Conservation (phyloP, 92 coral and sea anemone species). For the Parazoanthus darwini region DNA sequence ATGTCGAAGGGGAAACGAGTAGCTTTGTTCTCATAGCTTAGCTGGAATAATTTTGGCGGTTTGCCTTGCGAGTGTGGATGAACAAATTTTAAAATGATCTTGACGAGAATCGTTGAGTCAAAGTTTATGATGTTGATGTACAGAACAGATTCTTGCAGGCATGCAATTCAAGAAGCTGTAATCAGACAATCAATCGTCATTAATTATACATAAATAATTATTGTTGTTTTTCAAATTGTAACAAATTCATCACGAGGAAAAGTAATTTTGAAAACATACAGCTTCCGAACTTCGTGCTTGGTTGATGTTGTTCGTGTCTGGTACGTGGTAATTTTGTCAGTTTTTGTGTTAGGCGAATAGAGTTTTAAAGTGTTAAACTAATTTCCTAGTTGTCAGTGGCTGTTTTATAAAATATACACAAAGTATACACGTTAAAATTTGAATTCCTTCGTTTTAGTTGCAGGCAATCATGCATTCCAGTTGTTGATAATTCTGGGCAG, state of each 20-base stretch:
- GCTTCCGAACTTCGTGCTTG: too few relatives aligned
- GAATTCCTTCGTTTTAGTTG: not conserved
- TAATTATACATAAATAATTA: not conserved
- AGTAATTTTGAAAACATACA: not conserved
- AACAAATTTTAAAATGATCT: not conserved
- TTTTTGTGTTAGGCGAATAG: not conserved
- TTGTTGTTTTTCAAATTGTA: not conserved
- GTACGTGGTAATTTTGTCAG: not conserved
- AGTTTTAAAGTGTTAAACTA: not conserved
- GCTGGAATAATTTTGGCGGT: not conserved
- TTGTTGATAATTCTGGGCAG: not conserved
- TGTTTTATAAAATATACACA: too few relatives aligned
- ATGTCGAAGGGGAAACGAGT: not conserved
- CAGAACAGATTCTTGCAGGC: not conserved
- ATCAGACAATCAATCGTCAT: not conserved
- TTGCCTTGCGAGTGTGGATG: not conserved
- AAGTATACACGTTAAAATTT: not conserved
- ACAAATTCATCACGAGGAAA: not conserved
- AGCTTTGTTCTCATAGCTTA: not conserved
- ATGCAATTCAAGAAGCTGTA: not conserved
- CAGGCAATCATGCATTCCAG: not conserved
- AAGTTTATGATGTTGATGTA: not conserved
- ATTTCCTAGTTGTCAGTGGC: not conserved
- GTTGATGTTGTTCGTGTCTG: not conserved
- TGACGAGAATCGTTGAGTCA: not conserved